phyloP scores from a whole-genome alignment of 2,797 vertebrate genomes.

The Lithobates sylvaticus region DNA sequence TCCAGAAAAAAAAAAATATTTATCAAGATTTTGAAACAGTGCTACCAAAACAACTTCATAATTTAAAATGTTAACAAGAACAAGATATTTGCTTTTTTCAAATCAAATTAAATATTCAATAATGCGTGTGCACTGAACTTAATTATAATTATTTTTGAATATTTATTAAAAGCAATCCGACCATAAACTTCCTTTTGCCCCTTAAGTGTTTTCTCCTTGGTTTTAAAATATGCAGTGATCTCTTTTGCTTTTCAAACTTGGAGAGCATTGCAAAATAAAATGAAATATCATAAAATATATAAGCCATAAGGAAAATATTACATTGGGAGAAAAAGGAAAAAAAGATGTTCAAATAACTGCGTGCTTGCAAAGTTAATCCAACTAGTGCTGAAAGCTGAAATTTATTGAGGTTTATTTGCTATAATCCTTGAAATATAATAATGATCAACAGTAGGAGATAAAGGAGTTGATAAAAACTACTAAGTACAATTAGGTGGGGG shows the following conservation, averaged over 20 bases:
- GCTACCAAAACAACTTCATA: not conserved
- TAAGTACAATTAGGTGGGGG: too few species aligned
- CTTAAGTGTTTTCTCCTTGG: not conserved
- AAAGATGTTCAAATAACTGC: not conserved
- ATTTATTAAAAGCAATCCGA: not conserved
- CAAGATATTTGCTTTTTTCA: not conserved
- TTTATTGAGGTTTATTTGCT: too few species aligned
- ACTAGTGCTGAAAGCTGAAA: not conserved
- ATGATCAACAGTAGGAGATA: too few species aligned
- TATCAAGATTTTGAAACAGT: not conserved
- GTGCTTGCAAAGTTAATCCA: not conserved
- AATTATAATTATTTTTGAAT: not conserved
- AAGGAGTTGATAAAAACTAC: too few species aligned
- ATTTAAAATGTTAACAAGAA: too few species aligned
- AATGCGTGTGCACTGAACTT: not conserved
- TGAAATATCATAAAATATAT: not conserved
- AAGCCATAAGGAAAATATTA: not conserved
- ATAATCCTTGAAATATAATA: too few species aligned
- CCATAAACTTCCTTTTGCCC: not conserved
- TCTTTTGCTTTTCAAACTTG: not conserved
- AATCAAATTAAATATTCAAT: not conserved
- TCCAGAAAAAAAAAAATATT: slow-evolving; percentile 16
- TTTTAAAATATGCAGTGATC: not conserved
- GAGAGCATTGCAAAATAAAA: not conserved
- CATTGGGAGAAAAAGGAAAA: not conserved